Conservation (phyloP, 2,113 vertebrate genomes). For the Hucho hucho region DNA sequence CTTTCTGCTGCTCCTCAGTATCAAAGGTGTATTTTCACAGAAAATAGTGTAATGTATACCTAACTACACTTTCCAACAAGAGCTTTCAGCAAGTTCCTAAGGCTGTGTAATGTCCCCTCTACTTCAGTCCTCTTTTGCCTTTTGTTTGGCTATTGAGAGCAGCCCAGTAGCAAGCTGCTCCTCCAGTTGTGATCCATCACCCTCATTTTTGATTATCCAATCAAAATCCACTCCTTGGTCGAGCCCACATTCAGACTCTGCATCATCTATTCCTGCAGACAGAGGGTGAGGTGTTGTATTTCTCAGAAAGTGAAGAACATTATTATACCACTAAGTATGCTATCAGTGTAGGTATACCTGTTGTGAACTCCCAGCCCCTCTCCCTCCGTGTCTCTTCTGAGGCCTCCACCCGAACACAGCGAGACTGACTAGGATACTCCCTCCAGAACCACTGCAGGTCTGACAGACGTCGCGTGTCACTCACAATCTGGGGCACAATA, state of each 20-base stretch:
- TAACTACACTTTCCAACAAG: not conserved
- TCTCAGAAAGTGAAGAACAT: not conserved
- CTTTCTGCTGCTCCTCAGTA: not conserved
- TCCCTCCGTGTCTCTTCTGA: conserved; percentile 70
- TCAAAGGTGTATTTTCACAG: conserved; percentile 3
- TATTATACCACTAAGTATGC: not conserved
- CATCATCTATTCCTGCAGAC: conserved; percentile 82
- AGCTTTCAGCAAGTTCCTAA: not conserved
- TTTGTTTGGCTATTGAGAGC: conserved; percentile 53
- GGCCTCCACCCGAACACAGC: conserved; percentile 77
- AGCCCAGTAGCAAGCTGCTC: conserved; percentile 74
- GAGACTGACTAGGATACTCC: conserved; percentile 62
- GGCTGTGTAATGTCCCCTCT: not conserved
- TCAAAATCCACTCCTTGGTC: conserved; percentile 81
- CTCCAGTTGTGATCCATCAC: conserved; percentile 57
- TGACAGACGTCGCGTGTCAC: conserved; percentile 80
- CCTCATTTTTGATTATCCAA: conserved; percentile 81
- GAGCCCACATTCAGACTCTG: conserved; percentile 88
- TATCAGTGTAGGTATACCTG: conserved; percentile 61
- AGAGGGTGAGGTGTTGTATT: not conserved
- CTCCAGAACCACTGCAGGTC: conserved; percentile 85
- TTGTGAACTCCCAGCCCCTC: conserved; percentile 82
- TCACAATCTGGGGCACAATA: conserved; percentile 78
- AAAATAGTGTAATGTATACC: not conserved
- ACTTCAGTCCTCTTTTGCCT: not conserved